A percentile compares a stretch with the other conserved stretches of the same genome.
phyloP scores from a whole-genome alignment of 1,140 invertebrate species.

The Cepaea nemoralis region DNA sequence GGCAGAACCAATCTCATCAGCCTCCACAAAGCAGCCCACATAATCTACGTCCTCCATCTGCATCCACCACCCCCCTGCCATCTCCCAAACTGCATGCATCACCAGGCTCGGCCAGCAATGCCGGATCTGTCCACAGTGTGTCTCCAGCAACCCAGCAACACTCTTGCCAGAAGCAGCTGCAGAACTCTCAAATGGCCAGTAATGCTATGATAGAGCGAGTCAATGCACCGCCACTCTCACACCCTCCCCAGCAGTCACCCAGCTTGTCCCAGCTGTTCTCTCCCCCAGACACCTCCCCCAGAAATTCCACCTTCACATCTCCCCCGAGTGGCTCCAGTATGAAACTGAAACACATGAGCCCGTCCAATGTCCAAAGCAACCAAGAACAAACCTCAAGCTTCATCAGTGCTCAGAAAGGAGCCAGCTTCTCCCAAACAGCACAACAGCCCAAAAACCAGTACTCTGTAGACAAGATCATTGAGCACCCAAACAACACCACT shows the following conservation, averaged over 20 bases:
- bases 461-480: conserved; percentile 39
- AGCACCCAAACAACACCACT: conserved; percentile 26
- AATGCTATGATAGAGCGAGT: conserved; percentile 36
- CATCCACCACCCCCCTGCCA: conserved; percentile 37
- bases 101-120: conserved; percentile 38
- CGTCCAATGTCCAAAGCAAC: conserved; percentile 56
- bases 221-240: conserved; percentile 34
- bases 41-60: conserved; percentile 31
- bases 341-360: conserved; percentile 49
- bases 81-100: conserved; percentile 38
- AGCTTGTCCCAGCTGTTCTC: conserved; percentile 22
- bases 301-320: conserved; percentile 26
- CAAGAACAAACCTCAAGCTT: conserved; percentile 27
- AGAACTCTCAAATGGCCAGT: conserved; percentile 20
- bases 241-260: conserved; percentile 29
- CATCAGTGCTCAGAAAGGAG: conserved; percentile 24
- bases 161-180: conserved; percentile 32
- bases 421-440: not conserved
- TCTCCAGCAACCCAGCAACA: conserved; percentile 38
- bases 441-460: conserved; percentile 43
- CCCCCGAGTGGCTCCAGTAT: conserved; percentile 34
- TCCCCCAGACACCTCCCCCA: conserved; percentile 20
- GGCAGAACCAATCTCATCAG: conserved; percentile 32
- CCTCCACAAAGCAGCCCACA: conserved; percentile 36
- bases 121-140: conserved; percentile 40